These are phyloP conservation scores for Brienomyrus brachyistius DNA, from an alignment of 2,113 vertebrate genomes.

Conservation along the genomic window DNA sequence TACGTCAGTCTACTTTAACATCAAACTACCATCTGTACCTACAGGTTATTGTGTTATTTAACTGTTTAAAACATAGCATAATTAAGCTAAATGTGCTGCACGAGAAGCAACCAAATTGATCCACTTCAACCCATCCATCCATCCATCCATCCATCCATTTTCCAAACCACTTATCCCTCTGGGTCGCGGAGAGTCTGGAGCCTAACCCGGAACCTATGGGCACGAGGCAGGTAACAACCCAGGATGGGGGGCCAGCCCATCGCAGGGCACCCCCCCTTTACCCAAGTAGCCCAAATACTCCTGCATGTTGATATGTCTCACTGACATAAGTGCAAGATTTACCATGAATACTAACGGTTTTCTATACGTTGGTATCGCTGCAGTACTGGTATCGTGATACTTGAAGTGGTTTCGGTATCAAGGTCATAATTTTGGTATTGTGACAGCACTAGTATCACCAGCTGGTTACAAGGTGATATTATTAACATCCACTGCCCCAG, in stretches of 20 bases:
- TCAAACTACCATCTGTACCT: background rate
- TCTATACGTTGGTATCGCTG: too few species aligned
- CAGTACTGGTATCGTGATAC: too few species aligned
- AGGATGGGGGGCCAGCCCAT: too few species aligned
- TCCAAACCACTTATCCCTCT: too few species aligned
- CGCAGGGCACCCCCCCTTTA: too few species aligned
- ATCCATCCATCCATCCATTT: too few species aligned
- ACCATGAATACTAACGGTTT: background rate
- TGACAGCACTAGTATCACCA: background rate
- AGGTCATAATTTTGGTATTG: background rate
- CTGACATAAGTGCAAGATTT: background rate
- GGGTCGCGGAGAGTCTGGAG: too few species aligned
- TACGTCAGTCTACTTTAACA: background rate
- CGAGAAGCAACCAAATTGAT: background rate
- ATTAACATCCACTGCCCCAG: background rate
- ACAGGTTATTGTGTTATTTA: background rate
- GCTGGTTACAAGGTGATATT: background rate
- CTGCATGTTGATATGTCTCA: background rate
- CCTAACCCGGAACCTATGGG: too few species aligned
- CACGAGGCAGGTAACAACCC: too few species aligned
- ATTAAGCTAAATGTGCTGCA: background rate
- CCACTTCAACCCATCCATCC: too few species aligned
- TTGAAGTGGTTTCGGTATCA: background rate
- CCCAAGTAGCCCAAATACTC: background rate
- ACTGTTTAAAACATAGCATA: background rate